These are phyloP conservation scores for Pangasianodon hypophthalmus DNA, from an alignment of 2,113 vertebrate genomes.

Conservation along the genomic window DNA sequence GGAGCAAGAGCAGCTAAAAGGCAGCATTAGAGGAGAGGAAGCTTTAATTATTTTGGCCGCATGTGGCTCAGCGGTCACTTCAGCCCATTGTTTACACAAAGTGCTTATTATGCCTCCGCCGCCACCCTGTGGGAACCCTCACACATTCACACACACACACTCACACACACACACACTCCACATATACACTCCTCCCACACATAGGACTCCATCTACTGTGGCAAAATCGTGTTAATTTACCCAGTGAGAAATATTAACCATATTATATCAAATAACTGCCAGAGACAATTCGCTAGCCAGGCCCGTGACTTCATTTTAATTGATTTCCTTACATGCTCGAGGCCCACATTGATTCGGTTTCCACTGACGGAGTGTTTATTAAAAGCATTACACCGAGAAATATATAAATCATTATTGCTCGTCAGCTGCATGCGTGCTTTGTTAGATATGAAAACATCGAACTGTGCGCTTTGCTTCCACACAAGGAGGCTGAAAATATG, in stretches of 20 bases:
- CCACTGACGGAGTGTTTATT: conserved; percentile 91
- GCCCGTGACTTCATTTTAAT: conserved; percentile 94
- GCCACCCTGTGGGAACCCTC: conserved; percentile 39
- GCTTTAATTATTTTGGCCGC: conserved; percentile 46
- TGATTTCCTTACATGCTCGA: conserved; percentile 88
- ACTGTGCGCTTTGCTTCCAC: neutral
- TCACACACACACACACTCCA: conserved; percentile 16
- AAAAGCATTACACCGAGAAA: conserved; percentile 81
- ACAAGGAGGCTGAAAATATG: neutral
- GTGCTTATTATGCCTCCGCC: conserved; percentile 46
- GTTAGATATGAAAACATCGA: conserved; percentile 55
- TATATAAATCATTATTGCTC: conserved; percentile 70
- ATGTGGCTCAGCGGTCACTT: conserved; percentile 49
- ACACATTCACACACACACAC: conserved; percentile 32
- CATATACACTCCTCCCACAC: conserved; percentile 19
- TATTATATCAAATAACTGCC: conserved; percentile 95
- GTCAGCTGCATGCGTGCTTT: conserved; percentile 70
- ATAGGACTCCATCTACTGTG: conserved; percentile 71
- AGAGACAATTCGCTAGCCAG: conserved; percentile 86
- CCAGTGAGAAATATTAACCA: conserved; percentile 91
- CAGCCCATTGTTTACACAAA: conserved; percentile 56
- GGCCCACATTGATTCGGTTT: conserved; percentile 85
- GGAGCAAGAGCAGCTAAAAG: conserved; percentile 19
- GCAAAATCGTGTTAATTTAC: conserved; percentile 93
- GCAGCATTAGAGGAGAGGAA: conserved; percentile 24